A percentile compares a stretch with the other conserved stretches of the same genome.
Conservation (phyloP, 1,140 invertebrate species). For the Apolygus lucorum region DNA sequence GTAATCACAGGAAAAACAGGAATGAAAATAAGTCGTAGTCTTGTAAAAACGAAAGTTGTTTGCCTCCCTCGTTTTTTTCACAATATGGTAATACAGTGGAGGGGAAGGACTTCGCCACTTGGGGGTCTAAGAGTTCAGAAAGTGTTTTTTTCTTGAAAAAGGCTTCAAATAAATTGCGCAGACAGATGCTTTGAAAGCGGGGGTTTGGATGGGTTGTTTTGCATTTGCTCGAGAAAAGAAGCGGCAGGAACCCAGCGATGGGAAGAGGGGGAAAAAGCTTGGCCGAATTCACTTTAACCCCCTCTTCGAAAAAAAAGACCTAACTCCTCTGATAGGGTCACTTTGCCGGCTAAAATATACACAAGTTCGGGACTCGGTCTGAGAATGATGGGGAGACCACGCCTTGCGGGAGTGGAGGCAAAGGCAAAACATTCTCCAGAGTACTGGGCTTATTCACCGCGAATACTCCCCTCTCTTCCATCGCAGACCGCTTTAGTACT, state of each 20-base stretch:
- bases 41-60: conserved; percentile 11
- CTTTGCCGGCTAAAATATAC: conserved; percentile 14
- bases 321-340: conserved; percentile 5
- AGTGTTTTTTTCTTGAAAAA: conserved; percentile 8
- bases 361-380: background rate
- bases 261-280: background rate
- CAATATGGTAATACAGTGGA: conserved; percentile 1
- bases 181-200: conserved; percentile 10
- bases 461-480: background rate
- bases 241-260: background rate
- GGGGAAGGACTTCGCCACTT: background rate
- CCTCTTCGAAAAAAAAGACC: too few species aligned
- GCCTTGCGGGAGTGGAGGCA: background rate
- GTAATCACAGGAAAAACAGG: background rate
- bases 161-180: conserved; percentile 8
- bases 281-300: conserved; percentile 10
- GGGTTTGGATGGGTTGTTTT: conserved; percentile 11
- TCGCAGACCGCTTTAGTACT: too few species aligned
- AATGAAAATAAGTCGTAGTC: background rate
- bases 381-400: background rate
- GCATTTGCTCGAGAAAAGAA: background rate
- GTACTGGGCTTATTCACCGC: too few species aligned
- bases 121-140: conserved; percentile 10
- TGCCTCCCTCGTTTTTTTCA: background rate
- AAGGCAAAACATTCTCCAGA: conserved; percentile 4